Base-by-base conservation (phyloP, 2,113 vertebrate species). In the Podarcis cretensis region DNA sequence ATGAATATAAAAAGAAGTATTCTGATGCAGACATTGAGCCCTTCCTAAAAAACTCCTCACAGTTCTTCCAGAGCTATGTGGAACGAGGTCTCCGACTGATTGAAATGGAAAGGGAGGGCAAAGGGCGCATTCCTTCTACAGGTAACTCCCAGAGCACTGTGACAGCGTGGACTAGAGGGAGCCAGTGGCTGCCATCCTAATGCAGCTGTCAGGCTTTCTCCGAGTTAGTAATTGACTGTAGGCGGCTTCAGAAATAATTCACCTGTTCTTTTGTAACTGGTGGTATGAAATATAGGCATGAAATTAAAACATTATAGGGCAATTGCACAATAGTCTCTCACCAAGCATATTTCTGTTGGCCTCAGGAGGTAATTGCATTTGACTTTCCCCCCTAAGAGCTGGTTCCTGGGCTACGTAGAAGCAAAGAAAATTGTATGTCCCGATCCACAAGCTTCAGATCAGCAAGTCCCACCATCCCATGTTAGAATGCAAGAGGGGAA, bases 61-160 rank as follows among this genome's bases (percentile, higher is more conserved):
- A 99, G 95, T 99, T 99, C 96, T 99, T 99, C 96, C 99, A 99
- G 96, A 99, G 98, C 95, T 99, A 99, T 23, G 98, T 99, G 92
- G 99, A 99, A 96, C 97, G 98, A 95, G 99, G 99, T 27, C 98
- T 99, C n/a, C 97, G 98, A 6, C 96, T 99, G 93, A 99, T 99
- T 68, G 98, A 99, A 95, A 98, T 98, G 0, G 99, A 99, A 89
- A 95, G 98, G 37, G 98, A 99, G 90, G 98, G 98, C 69, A 99
- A 99, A 90, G 95, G 98, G 73, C 97, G 98, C 27, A 97, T 99
- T 94, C 96, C 98, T 90, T 98, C 98, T 68, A 87, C 98, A 97
- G 98, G 98, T 99, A 97, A 0, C 63, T 9, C 10, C 69, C 30
- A 27, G 0, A 83, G 76, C 32, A 87, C 16, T 81, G 32, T 54